phyloP scores from a whole-genome alignment of 92 coral and sea anemone species.

The Micromussa lordhowensis region DNA sequence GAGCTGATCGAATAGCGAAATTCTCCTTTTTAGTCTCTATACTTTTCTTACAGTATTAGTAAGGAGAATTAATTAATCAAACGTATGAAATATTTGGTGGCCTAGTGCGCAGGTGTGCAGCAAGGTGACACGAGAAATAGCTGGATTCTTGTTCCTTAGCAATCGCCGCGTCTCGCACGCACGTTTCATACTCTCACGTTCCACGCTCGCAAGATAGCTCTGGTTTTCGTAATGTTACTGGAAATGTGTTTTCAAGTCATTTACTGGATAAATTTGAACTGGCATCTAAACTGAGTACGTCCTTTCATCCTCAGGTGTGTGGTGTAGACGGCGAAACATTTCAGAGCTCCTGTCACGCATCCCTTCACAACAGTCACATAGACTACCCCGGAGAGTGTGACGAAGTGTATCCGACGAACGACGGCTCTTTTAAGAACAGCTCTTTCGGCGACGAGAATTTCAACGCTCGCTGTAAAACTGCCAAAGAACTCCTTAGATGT shows the following conservation, averaged over 20 bases:
- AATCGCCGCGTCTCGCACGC: background rate
- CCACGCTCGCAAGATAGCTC: background rate
- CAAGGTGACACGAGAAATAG: background rate
- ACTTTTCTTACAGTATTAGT: background rate
- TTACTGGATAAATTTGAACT: background rate
- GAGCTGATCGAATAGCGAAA: background rate
- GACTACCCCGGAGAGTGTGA: constrained; percentile 94
- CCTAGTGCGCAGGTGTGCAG: background rate
- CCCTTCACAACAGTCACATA: constrained; percentile 67
- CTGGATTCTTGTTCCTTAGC: background rate
- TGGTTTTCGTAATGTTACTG: too few species aligned
- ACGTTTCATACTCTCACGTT: background rate
- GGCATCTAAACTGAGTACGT: background rate
- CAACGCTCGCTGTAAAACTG: constrained; percentile 77
- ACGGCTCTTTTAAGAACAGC: constrained; percentile 37
- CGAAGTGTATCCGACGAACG: constrained; percentile 63
- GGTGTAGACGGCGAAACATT: constrained; percentile 83
- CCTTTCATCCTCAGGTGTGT: constrained; percentile 69
- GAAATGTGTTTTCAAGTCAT: too few species aligned
- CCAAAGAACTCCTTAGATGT: constrained; percentile 73
- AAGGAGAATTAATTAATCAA: background rate
- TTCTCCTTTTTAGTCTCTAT: background rate
- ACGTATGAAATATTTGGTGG: too few species aligned
- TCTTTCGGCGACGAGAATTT: constrained; percentile 31
- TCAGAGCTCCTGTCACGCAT: constrained; percentile 80